Base-by-base conservation (phyloP, 2,797 vertebrate species). In the Periparus ater region DNA sequence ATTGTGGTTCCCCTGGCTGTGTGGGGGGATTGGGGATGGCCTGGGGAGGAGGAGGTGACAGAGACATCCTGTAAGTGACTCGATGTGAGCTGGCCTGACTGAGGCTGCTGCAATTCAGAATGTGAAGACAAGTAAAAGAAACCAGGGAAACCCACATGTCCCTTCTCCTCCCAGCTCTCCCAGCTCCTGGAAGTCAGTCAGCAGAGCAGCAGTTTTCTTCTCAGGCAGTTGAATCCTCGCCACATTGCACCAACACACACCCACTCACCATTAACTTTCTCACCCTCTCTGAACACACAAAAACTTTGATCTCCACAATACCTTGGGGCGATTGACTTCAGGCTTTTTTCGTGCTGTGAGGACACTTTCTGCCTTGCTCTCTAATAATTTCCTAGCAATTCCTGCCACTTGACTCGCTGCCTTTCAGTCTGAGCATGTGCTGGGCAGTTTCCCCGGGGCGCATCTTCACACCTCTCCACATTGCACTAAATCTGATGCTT, bases 261-360 rank as follows among this genome's bases (percentile, higher is more conserved):
- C 2, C 55, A 21, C 40, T 2, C 71, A 32, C 32, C 29, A 4
- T 36, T 21, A 54, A 42, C 54, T 60, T 58, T 45, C 40, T 58
- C 44, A 36, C 25, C 13, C 20, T 76, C 63, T 72, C 26, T 36
- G 32, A 80, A n/a, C 3, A 2, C 3, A 11, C 45, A 19, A 10
- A 9, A 48, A 21, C 73, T 66, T 42, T 63, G 50, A 50, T 63
- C 54, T 45, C 55, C 0, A 0, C 55, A 17, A 0, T 40, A 15
- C 47, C 45, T 58, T n/a, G 65, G 4, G 22, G 22, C 0, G 2
- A 6, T 27, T 29, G 60, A 34, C 80, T 88, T 84, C 60, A 60
- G 50, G 34, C 25, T 54, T 26, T n/a, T 18, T 73, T 44, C 30
- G 40, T 15, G 29, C 70, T 50, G 26, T 5, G 11, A 38, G 65